These are phyloP conservation scores for Propithecus perrieri DNA, from an alignment of 2,797 vertebrate species.

Conservation along the genomic window DNA sequence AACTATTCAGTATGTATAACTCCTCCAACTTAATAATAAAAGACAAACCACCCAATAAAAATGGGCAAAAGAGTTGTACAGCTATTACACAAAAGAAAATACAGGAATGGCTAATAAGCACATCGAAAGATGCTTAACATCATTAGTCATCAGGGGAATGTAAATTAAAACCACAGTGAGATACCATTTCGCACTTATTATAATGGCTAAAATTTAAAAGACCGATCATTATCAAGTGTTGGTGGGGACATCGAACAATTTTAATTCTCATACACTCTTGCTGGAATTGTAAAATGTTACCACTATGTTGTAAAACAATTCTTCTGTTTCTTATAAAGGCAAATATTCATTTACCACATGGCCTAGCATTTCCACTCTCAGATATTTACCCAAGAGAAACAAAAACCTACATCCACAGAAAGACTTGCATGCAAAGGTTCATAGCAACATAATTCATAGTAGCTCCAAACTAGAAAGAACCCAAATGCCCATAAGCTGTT, in stretches of 20 bases:
- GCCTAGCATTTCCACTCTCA: not conserved
- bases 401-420: not conserved
- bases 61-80: not conserved
- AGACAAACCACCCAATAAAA: not conserved
- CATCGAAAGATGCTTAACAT: not conserved
- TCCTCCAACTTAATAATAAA: not conserved
- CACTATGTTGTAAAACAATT: not conserved
- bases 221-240: not conserved
- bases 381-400: constrained; percentile 5
- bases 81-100: constrained; percentile 6
- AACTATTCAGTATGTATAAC: not conserved
- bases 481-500: not conserved
- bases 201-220: not conserved
- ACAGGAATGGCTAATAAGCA: not conserved
- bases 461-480: not conserved
- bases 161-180: constrained; percentile 19
- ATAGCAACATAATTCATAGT: not conserved
- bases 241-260: not conserved
- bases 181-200: not conserved
- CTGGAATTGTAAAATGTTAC: not conserved
- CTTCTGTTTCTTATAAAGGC: not conserved
- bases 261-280: not conserved
- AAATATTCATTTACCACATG: not conserved
- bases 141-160: not conserved
- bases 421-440: not conserved